Conservation (phyloP, 2,113 vertebrate genomes). For the Electrona antarctica region DNA sequence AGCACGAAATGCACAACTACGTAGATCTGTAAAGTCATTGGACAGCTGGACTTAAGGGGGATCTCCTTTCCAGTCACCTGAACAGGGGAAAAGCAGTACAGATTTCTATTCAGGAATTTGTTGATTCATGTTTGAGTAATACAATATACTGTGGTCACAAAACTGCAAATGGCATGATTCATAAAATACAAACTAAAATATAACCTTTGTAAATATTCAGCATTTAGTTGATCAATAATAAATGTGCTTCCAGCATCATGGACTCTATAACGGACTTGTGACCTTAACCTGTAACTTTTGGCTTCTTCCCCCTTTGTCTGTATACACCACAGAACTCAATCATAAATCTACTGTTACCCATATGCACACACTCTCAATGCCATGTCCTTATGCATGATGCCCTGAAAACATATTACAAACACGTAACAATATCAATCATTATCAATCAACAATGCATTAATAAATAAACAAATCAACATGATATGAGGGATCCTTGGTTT, state of each 20-base stretch:
- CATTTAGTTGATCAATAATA: neutral
- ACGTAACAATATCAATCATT: too few species aligned
- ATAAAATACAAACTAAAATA: neutral
- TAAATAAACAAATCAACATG: too few species aligned
- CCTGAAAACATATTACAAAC: too few species aligned
- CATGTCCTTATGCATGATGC: too few species aligned
- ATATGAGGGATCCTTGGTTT: neutral
- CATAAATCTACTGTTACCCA: too few species aligned
- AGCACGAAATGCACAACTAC: slow-evolving; percentile 82
- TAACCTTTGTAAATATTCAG: neutral
- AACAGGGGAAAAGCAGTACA: slow-evolving; percentile 16
- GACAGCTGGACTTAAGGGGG: slow-evolving; percentile 73
- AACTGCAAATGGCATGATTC: neutral
- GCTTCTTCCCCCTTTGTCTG: too few species aligned
- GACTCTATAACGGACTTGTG: neutral
- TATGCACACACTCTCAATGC: too few species aligned
- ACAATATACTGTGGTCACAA: neutral
- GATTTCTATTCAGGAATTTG: too few species aligned
- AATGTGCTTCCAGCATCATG: neutral
- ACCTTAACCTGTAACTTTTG: too few species aligned
- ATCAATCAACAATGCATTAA: too few species aligned
- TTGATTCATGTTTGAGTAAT: too few species aligned
- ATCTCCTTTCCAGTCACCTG: slow-evolving; percentile 88
- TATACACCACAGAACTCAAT: too few species aligned
- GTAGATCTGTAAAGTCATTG: slow-evolving; percentile 78